These are phyloP conservation scores for Magallana ariakensis DNA, from an alignment of 1,140 invertebrate species.

Conservation along the genomic window DNA sequence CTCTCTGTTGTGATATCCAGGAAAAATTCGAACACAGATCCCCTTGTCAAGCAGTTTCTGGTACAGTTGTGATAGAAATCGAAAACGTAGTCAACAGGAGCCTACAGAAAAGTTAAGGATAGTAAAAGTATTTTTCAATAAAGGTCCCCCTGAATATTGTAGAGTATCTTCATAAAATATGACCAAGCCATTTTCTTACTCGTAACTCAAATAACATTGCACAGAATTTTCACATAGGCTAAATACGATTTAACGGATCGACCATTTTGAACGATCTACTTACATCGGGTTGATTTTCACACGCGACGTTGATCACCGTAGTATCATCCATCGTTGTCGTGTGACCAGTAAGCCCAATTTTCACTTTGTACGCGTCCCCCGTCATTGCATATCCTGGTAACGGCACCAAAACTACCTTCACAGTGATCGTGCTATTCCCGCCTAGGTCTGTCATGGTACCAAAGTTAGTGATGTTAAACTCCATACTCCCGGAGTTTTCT, in stretches of 20 bases:
- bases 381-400: neutral
- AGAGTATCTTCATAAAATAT: too few relatives aligned
- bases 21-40: slow-evolving; percentile 46
- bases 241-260: neutral
- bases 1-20: slow-evolving; percentile 48
- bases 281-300: slow-evolving; percentile 14
- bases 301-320: neutral
- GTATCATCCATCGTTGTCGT: neutral
- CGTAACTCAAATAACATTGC: too few relatives aligned
- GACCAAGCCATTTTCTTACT: too few relatives aligned
- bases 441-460: neutral
- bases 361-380: neutral
- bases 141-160: too few relatives aligned
- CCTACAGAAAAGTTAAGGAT: slow-evolving; percentile 4
- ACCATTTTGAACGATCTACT: neutral
- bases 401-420: slow-evolving; percentile 5
- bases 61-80: slow-evolving; percentile 42
- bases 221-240: too few relatives aligned
- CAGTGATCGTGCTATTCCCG: neutral
- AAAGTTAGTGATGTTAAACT: slow-evolving; percentile 10
- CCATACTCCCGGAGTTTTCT: neutral
- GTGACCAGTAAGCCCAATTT: neutral
- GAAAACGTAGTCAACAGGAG: slow-evolving; percentile 44
- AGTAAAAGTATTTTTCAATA: too few relatives aligned
- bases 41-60: slow-evolving; percentile 26